These are phyloP conservation scores for Globicephala melas DNA, from an alignment of 2,113 vertebrate species.

Conservation along the genomic window DNA sequence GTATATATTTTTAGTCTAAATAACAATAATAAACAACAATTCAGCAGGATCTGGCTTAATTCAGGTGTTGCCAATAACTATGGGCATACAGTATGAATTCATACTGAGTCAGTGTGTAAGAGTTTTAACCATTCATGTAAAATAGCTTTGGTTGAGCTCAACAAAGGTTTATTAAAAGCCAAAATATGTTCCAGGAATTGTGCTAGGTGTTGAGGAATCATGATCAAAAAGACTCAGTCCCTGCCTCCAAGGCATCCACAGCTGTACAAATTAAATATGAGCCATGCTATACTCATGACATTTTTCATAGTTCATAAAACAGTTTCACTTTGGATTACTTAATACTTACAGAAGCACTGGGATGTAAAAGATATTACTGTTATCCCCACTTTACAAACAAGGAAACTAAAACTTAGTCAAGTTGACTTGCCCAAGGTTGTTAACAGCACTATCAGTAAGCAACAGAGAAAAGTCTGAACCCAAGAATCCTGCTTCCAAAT, in stretches of 20 bases:
- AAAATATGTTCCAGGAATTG: neutral
- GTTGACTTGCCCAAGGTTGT: neutral
- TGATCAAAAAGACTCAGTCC: neutral
- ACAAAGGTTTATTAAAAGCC: neutral
- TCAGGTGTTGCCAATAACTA: neutral
- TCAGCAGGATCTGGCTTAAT: neutral
- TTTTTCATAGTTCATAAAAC: neutral
- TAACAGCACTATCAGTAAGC: neutral
- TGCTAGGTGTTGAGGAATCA: neutral
- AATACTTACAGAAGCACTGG: constrained; percentile 26
- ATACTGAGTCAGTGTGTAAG: neutral
- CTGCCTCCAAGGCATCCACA: neutral
- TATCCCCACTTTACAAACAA: neutral
- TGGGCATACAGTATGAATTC: neutral
- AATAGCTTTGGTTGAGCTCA: neutral
- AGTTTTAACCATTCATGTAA: neutral
- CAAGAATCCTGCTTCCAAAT: neutral
- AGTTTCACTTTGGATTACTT: neutral
- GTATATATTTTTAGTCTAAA: neutral
- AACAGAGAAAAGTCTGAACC: neutral
- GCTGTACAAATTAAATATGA: constrained; percentile 4
- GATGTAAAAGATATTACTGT: neutral
- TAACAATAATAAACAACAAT: neutral
- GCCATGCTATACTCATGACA: neutral
- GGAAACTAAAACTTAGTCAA: neutral